Conservation (phyloP, 2,888 invertebrate species). For the Blastobasis lacticolella region DNA sequence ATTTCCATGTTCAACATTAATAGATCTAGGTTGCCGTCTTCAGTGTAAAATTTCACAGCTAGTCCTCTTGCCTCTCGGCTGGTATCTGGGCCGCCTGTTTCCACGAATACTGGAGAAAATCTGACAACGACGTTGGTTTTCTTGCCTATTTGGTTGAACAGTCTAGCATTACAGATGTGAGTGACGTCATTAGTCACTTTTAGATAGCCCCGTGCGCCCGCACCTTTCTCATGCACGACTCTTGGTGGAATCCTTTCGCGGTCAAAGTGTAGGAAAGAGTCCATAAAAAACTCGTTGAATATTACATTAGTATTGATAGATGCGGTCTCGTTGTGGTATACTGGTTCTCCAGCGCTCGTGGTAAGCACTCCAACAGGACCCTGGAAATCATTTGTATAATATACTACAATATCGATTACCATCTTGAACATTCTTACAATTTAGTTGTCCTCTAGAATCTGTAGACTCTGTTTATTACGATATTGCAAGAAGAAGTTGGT, state of each 20-base stretch:
- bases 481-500: no score
- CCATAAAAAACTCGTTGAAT: slow-evolving; percentile 84
- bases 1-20: slow-evolving; percentile 92
- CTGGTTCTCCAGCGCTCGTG: slow-evolving; percentile 85
- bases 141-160: slow-evolving; percentile 83
- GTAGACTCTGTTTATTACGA: no score
- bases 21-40: slow-evolving; percentile 91
- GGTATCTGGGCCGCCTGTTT: slow-evolving; percentile 89
- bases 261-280: slow-evolving; percentile 84
- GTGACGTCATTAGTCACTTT: slow-evolving; percentile 88
- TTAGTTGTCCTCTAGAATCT: no score
- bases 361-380: slow-evolving; percentile 75
- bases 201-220: slow-evolving; percentile 88
- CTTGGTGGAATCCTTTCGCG: slow-evolving; percentile 94
- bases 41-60: slow-evolving; percentile 92
- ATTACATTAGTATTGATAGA: slow-evolving; percentile 86
- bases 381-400: slow-evolving; percentile 35
- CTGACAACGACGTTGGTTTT: slow-evolving; percentile 83
- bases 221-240: slow-evolving; percentile 94
- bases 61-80: slow-evolving; percentile 91
- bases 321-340: slow-evolving; percentile 79
- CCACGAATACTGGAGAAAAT: slow-evolving; percentile 87
- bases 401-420: background rate
- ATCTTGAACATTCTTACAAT: background rate
- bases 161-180: slow-evolving; percentile 81